Conservation (phyloP, 1,140 invertebrate species). For the Adoxophyes honmai region DNA sequence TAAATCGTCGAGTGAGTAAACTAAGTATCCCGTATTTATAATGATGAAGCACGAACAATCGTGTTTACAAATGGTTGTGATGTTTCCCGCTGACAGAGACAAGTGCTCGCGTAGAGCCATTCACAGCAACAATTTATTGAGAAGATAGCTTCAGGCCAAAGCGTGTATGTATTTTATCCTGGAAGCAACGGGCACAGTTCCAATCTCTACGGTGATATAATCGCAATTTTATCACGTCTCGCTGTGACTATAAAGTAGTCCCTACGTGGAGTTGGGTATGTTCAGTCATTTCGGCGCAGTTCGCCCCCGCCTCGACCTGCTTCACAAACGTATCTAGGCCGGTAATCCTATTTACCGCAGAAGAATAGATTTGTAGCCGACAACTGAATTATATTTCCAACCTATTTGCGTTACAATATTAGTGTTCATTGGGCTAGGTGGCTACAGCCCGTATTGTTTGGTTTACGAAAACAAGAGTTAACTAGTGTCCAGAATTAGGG, state of each 20-base stretch:
- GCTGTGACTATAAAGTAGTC: constrained; percentile 16
- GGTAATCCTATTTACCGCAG: constrained; percentile 17
- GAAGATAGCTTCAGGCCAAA: constrained; percentile 13
- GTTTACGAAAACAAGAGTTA: neutral
- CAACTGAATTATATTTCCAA: constrained; percentile 22
- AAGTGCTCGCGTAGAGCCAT: constrained; percentile 2
- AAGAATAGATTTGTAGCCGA: constrained; percentile 15
- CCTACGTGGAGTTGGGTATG: constrained; percentile 13
- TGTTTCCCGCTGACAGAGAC: constrained; percentile 13
- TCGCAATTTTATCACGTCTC: constrained; percentile 38
- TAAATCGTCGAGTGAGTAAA: neutral
- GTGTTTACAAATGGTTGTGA: constrained; percentile 11
- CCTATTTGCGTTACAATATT: constrained; percentile 14
- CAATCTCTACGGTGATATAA: constrained; percentile 17
- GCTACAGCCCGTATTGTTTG: neutral
- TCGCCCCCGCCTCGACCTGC: constrained; percentile 4
- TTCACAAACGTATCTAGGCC: constrained; percentile 16
- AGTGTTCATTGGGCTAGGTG: constrained; percentile 4
- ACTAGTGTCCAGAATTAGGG: neutral
- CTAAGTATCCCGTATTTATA: neutral
- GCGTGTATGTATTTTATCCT: constrained; percentile 14
- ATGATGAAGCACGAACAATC: constrained; percentile 8
- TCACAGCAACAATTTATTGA: constrained; percentile 10
- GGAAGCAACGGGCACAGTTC: constrained; percentile 16
- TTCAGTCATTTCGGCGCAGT: constrained; percentile 12